Percentiles rank a stretch among this genome's conserved stretches.
These are phyloP conservation scores for Oceanodroma leucorhoa DNA, from an alignment of 2,797 vertebrate species.

Conservation along the genomic window DNA sequence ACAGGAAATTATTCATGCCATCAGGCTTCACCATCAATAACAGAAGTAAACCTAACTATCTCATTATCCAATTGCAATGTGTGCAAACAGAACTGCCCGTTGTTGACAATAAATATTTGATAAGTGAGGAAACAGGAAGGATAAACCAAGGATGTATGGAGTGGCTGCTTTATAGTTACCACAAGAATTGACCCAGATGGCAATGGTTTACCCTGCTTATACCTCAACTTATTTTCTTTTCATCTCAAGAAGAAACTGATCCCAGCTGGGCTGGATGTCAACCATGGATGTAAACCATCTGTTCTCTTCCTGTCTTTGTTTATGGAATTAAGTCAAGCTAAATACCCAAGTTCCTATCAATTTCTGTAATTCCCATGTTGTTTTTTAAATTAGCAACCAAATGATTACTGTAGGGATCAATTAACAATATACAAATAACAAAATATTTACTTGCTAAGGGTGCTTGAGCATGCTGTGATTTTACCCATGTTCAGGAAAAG, in stretches of 20 bases:
- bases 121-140: constrained; percentile 74
- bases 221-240: constrained; percentile 23
- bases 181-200: constrained; percentile 41
- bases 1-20: constrained; percentile 79
- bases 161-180: constrained; percentile 11
- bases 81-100: constrained; percentile 78
- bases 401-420: constrained; percentile 1
- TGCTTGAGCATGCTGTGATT: not conserved
- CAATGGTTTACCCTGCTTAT: constrained; percentile 6
- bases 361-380: not conserved
- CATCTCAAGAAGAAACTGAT: constrained; percentile 31
- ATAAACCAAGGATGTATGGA: constrained; percentile 73
- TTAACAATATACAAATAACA: not conserved
- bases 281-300: constrained; percentile 32
- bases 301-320: constrained; percentile 35
- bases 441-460: not conserved
- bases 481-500: not conserved
- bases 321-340: constrained; percentile 24
- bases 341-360: constrained; percentile 32
- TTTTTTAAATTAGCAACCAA: not conserved
- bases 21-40: constrained; percentile 74
- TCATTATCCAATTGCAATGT: constrained; percentile 79
- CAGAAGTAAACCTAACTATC: constrained; percentile 74
- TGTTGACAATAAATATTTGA: constrained; percentile 83
- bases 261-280: not conserved